Base-by-base conservation (phyloP, 2,888 invertebrate genomes). In the Eubasilissa splendida region DNA sequence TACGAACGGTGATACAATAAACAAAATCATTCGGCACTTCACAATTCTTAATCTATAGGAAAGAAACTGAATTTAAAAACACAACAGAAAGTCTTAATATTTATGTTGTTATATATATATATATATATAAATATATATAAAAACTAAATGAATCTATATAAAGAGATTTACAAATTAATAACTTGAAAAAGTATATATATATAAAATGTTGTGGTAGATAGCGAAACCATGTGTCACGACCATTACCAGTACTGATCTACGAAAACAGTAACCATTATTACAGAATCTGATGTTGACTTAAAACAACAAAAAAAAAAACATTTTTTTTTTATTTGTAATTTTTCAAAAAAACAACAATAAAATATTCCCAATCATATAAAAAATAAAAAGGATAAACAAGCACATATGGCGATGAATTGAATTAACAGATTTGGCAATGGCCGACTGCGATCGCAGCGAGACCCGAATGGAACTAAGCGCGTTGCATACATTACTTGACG, bases 401-500 rank as follows among this genome's bases (percentile, higher is more conserved):
- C 42, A 42, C 42, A 42, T 42, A 42, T 42, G 42, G 42, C 22
- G 9, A 60, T 14, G 75, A 50, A 50, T 75, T 52, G 31, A 75
- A 75, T 75, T 60, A 60, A 11, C 4, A 9, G 12, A 75, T 60
- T 75, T 60, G 53, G 60, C 52, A 75, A 75, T 75, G 75, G 60
- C 42, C 75, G 60, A 75, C 59, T 75, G 58, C 33, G 71, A 73
- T 73, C 56, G 56, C 54, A 58, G 31, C 58, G 54, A 60, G 42
- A 42, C 42, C 2, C 42, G 42, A 60, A 60, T 60, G 75, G 59
- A 14, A 50, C 75, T 7, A 50, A 60, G 60, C 75, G 52, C 75
- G 75, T 59, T 75, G 75, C 75, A 52, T 75, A 75, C 75, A 60
- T 75, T 60, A 75, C 3, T 56, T 33, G 4, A 33, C 56, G 71